Conservation (phyloP, 1,140 invertebrate genomes). For the Orchesella cincta region DNA sequence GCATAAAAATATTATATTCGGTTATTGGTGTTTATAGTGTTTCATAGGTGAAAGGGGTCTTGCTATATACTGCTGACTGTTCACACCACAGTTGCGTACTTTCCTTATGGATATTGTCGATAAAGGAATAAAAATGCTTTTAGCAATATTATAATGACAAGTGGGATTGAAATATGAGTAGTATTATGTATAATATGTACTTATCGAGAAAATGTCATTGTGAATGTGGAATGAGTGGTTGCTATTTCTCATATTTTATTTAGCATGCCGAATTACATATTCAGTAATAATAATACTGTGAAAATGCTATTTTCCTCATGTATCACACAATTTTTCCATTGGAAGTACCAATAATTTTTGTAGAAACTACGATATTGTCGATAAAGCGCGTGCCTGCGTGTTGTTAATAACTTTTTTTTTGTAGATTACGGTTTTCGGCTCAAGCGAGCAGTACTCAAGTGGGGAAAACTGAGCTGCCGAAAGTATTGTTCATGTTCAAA, state of each 20-base stretch:
- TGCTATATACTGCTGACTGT: no score
- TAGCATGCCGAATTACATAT: not conserved
- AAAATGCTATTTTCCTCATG: not conserved
- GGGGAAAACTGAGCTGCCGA: not conserved
- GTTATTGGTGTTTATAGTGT: no score
- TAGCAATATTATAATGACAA: no score
- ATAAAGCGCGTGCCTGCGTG: slow-evolving; percentile 4
- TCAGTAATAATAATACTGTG: not conserved
- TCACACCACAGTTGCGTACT: no score
- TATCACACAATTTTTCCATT: not conserved
- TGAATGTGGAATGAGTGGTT: no score
- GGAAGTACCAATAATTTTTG: slow-evolving; percentile 5
- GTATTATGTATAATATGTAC: not conserved
- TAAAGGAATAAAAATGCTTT: no score
- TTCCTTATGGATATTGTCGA: no score
- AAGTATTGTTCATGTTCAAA: not conserved
- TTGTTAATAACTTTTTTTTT: slow-evolving; percentile 8
- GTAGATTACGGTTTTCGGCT: not conserved
- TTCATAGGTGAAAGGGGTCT: no score
- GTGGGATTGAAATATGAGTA: not conserved
- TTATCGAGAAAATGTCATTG: no score
- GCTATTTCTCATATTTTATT: not conserved
- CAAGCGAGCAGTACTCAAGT: not conserved
- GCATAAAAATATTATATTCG: no score
- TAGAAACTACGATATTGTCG: not conserved